These are phyloP conservation scores for Dynastes hyllus DNA, from an alignment of 2,888 invertebrate genomes.

Conservation along the genomic window DNA sequence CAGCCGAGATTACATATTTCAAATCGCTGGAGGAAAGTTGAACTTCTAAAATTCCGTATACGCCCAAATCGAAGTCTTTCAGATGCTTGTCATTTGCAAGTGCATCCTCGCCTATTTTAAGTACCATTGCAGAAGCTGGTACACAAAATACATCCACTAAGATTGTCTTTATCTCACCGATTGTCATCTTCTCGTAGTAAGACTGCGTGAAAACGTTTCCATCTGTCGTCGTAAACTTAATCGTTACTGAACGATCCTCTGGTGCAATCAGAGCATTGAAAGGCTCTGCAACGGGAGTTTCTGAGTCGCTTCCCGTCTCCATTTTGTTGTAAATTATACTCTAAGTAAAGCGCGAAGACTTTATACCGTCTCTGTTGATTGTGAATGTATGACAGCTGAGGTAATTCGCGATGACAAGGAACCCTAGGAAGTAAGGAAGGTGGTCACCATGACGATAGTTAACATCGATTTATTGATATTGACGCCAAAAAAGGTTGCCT, in stretches of 20 bases:
- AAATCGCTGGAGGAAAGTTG: conserved; percentile 60
- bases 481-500: conserved; percentile 17
- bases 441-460: conserved; percentile 43
- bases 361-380: conserved; percentile 15
- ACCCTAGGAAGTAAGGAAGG: not conserved
- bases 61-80: conserved; percentile 60
- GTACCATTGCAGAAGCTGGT: conserved; percentile 71
- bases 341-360: not conserved
- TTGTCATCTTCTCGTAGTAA: conserved; percentile 73
- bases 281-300: conserved; percentile 19
- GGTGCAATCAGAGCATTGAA: conserved; percentile 30
- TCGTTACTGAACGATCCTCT: conserved; percentile 57
- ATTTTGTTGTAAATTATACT: conserved; percentile 12
- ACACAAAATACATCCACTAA: conserved; percentile 76
- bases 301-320: conserved; percentile 29
- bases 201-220: conserved; percentile 72
- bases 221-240: conserved; percentile 65
- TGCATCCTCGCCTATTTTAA: conserved; percentile 71
- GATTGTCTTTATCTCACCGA: conserved; percentile 77
- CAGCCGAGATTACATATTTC: conserved; percentile 62
- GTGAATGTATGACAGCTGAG: conserved; percentile 26
- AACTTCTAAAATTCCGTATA: conserved; percentile 61
- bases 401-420: conserved; percentile 29
- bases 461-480: conserved; percentile 42
- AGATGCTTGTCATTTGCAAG: conserved; percentile 61